Evolutionary conservation across 2,888 invertebrate species (phyloP), one percentile per base, ranked within the genome.

Genomic region (Polydrusus tereticollis): DNA sequence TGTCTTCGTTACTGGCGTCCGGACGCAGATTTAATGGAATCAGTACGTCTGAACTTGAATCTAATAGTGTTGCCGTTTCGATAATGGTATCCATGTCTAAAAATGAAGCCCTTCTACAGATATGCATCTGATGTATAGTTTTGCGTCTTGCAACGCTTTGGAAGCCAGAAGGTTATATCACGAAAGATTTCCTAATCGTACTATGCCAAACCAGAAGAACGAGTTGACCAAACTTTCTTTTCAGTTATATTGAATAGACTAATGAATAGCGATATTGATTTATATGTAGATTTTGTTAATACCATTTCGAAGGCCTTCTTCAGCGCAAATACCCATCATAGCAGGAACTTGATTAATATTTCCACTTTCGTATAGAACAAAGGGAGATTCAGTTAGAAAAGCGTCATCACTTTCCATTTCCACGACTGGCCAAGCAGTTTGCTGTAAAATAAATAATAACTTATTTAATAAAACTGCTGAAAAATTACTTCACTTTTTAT

Each of bases 251-350:
- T n/a, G n/a, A n/a, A n/a, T n/a, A n/a, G n/a, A n/a, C n/a, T n/a
- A n/a, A n/a, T n/a, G n/a, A n/a, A n/a, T n/a, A n/a, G n/a, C n/a
- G n/a, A n/a, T n/a, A n/a, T n/a, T n/a, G n/a, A n/a, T n/a, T n/a
- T n/a, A n/a, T n/a, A n/a, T 33, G 12, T 7, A 7, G 12, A 33
- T 10, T 33, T n/a, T n/a, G n/a, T 36, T n/a, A 3, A 5, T 36
- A 36, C 36, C 36, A 36, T n/a, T 36, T 36, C n/a, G 12, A 62
- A 62, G 45, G 10, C 29, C 43, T 47, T 62, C 62, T 33, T 62
- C 62, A 18, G 62, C 45, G 7, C 45, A 26, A 20, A 62, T 21
- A 14, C 62, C 62, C 26, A 47, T 33, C 0, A 62, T 45, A 10
- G 29, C 12, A 18, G 62, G 62, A 6, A 62, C 62, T 62, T 47